Conservation (phyloP, 2,888 invertebrate genomes). For the Rhagium mordax region DNA sequence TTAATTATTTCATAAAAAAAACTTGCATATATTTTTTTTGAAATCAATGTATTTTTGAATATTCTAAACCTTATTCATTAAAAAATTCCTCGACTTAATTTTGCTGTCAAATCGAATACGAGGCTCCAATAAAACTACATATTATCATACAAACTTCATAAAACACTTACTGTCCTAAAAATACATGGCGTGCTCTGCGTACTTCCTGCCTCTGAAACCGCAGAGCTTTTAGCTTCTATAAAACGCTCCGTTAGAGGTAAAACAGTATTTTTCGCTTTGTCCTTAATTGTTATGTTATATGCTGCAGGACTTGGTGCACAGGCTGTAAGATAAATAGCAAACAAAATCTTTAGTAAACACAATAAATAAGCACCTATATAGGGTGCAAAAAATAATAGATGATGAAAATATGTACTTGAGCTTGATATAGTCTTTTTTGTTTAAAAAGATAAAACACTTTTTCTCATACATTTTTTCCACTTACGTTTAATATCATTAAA, state of each 20-base stretch:
- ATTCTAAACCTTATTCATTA: no score
- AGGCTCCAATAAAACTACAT: no score
- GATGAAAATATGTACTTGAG: no score
- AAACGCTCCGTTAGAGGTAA: constrained; percentile 52
- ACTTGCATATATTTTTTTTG: no score
- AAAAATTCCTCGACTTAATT: no score
- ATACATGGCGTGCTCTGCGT: constrained; percentile 42
- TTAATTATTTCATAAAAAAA: no score
- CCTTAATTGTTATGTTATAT: constrained; percentile 71
- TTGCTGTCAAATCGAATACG: no score
- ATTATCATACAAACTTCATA: no score
- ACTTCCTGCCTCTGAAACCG: constrained; percentile 42
- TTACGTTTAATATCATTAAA: constrained; percentile 74
- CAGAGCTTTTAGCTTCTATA: constrained; percentile 61
- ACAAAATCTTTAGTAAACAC: constrained; percentile 11
- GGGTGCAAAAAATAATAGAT: no score
- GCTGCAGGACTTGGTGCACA: constrained; percentile 72
- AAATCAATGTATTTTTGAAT: no score
- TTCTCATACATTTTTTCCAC: constrained; percentile 55
- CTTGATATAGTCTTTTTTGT: neutral
- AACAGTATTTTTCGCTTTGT: constrained; percentile 66
- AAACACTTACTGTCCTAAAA: constrained; percentile 47
- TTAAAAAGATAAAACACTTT: constrained; percentile 18
- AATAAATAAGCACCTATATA: no score
- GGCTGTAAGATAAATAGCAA: constrained; percentile 61